Percentiles rank a stretch among this genome's conserved stretches.
Evolutionary conservation across 2,888 invertebrate genomes (phyloP).

Genomic region (Pristionchus exspectatus): DNA sequence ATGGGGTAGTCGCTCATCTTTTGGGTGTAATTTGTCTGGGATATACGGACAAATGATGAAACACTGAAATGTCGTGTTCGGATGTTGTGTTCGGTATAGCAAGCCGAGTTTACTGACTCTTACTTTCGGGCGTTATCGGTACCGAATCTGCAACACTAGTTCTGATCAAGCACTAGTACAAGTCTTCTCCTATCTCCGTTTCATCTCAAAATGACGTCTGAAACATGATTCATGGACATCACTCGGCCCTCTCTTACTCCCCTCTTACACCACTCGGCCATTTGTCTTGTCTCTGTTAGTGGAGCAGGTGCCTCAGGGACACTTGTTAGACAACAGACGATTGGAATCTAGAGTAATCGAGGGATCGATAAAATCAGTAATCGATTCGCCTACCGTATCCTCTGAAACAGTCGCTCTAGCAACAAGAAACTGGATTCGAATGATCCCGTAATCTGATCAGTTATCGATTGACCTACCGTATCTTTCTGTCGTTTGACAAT

Average conservation of each 20-base stretch:
- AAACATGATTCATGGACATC: slow-evolving; percentile 45
- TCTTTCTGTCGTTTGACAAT: too few species aligned
- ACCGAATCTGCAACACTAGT: too few species aligned
- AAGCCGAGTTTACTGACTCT: too few species aligned
- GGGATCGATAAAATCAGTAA: not conserved
- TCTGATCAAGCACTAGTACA: too few species aligned
- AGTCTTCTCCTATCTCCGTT: not conserved
- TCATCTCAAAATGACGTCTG: slow-evolving; percentile 1
- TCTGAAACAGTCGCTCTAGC: not conserved
- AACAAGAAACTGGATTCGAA: not conserved
- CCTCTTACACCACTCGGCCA: slow-evolving; percentile 17
- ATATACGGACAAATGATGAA: too few species aligned
- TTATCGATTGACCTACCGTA: not conserved
- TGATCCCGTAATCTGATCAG: not conserved
- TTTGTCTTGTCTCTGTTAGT: slow-evolving; percentile 23
- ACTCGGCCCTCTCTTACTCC: not conserved
- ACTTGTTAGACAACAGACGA: not conserved
- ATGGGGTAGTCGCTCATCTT: not conserved
- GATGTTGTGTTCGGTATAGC: too few species aligned
- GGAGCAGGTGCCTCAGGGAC: slow-evolving; percentile 4
- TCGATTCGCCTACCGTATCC: not conserved
- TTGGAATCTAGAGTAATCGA: not conserved
- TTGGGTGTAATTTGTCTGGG: too few species aligned
- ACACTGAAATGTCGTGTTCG: too few species aligned
- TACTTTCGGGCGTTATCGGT: too few species aligned